Conservation (phyloP, 2,797 vertebrate genomes). For the Antennarius maculatus region DNA sequence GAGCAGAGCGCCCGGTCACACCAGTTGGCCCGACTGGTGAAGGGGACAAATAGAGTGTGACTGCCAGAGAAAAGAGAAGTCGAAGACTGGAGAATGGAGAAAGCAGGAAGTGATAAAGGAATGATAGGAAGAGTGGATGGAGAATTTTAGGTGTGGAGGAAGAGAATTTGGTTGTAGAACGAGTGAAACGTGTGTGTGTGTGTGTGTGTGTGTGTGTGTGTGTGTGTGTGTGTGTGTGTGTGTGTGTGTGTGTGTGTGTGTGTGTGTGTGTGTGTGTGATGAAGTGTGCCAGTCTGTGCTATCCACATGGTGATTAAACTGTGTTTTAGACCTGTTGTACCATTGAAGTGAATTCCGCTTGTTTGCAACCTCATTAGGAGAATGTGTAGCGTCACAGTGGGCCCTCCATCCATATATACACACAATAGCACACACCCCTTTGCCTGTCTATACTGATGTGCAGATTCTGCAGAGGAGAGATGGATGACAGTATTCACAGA, state of each 20-base stretch:
- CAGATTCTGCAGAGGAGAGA: conserved; percentile 32
- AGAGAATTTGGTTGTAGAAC: conserved; percentile 31
- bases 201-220: too few species aligned
- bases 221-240: too few species aligned
- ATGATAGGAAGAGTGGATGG: conserved; percentile 5
- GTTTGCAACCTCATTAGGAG: too few species aligned
- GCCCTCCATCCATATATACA: background rate
- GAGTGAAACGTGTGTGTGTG: too few species aligned
- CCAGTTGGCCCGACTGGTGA: conserved; percentile 14
- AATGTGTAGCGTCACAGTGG: too few species aligned
- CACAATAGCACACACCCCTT: conserved; percentile 25
- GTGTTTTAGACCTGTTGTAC: too few species aligned
- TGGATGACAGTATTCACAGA: background rate
- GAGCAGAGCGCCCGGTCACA: conserved; percentile 11
- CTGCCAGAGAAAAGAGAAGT: conserved; percentile 18
- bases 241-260: too few species aligned
- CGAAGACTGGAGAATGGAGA: background rate
- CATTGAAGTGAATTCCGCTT: too few species aligned
- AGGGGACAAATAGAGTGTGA: conserved; percentile 3
- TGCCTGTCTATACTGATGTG: conserved; percentile 24
- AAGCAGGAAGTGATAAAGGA: background rate
- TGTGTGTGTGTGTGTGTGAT: too few species aligned
- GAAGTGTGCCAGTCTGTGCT: too few species aligned
- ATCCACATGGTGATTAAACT: too few species aligned
- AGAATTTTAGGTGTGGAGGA: conserved; percentile 12